phyloP scores from a whole-genome alignment of 2,113 vertebrate genomes.

The Acrocephalus arundinaceus region DNA sequence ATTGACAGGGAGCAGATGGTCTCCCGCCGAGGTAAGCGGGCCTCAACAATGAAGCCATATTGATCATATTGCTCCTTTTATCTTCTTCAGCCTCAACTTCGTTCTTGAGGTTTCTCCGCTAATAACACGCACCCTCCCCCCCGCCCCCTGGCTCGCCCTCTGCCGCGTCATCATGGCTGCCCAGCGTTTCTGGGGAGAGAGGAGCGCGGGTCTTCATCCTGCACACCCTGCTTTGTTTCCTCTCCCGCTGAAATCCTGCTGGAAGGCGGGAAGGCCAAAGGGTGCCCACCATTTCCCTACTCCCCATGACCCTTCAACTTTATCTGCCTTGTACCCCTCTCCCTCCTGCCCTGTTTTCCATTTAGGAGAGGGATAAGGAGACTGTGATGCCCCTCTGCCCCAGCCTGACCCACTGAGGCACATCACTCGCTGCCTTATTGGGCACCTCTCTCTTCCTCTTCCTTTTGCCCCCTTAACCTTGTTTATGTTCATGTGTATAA shows the following conservation, averaged over 20 bases:
- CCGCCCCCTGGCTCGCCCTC: neutral
- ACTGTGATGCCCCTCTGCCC: neutral
- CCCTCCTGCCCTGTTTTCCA: neutral
- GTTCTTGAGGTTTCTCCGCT: conserved; percentile 49
- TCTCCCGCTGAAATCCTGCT: neutral
- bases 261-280: neutral
- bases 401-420: neutral
- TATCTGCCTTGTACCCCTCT: neutral
- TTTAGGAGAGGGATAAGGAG: neutral
- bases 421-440: neutral
- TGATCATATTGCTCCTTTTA: conserved; percentile 85
- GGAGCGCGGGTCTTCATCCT: neutral
- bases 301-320: neutral
- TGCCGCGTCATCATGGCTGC: neutral
- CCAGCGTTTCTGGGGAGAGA: neutral
- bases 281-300: neutral
- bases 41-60: conserved; percentile 89
- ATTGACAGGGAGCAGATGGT: conserved; percentile 99
- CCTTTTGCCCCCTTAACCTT: neutral
- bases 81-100: conserved; percentile 58
- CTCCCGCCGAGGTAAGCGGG: conserved; percentile 92
- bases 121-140: neutral
- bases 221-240: neutral
- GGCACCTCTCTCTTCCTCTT: neutral
- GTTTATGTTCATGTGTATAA: neutral